A percentile compares a stretch with the other conserved stretches of the same genome.
phyloP scores from a whole-genome alignment of 2,888 invertebrate species.

The Paralinhomoeus sp. region DNA sequence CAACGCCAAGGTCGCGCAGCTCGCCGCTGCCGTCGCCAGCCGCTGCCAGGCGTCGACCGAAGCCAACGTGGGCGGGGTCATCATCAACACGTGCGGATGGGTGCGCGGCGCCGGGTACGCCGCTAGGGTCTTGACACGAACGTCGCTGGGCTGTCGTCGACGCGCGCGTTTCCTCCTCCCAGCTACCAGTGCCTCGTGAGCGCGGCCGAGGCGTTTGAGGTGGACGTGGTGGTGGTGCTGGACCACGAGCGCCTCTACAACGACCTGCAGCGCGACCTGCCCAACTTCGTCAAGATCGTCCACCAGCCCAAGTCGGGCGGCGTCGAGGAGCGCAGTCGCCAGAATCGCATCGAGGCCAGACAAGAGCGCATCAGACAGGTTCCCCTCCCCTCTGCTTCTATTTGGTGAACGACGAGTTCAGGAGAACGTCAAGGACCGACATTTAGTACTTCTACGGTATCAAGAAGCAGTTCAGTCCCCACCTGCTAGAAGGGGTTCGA shows the following conservation, averaged over 20 bases:
- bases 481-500: slow-evolving; percentile 33
- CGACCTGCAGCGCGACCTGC: slow-evolving; percentile 75
- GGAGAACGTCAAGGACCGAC: slow-evolving; percentile 39
- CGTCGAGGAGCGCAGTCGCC: slow-evolving; percentile 32
- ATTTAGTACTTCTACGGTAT: slow-evolving; percentile 88
- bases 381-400: not conserved
- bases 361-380: slow-evolving; percentile 23
- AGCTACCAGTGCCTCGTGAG: slow-evolving; percentile 39
- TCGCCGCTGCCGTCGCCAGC: slow-evolving; percentile 25
- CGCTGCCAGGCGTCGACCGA: slow-evolving; percentile 7
- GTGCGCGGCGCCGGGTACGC: slow-evolving; percentile 73
- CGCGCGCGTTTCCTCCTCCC: slow-evolving; percentile 5
- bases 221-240: slow-evolving; percentile 74
- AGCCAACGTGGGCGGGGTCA: slow-evolving; percentile 42
- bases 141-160: too few relatives aligned
- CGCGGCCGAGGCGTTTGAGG: slow-evolving; percentile 76
- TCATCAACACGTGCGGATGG: slow-evolving; percentile 96
- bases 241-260: slow-evolving; percentile 89
- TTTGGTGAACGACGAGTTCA: not conserved
- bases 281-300: slow-evolving; percentile 69
- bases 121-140: too few relatives aligned
- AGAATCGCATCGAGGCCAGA: slow-evolving; percentile 9
- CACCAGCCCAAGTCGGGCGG: slow-evolving; percentile 86
- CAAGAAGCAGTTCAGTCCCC: slow-evolving; percentile 48
- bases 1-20: slow-evolving; percentile 52